These are phyloP conservation scores for Spilarctia lutea DNA, from an alignment of 2,888 invertebrate species.

Conservation along the genomic window DNA sequence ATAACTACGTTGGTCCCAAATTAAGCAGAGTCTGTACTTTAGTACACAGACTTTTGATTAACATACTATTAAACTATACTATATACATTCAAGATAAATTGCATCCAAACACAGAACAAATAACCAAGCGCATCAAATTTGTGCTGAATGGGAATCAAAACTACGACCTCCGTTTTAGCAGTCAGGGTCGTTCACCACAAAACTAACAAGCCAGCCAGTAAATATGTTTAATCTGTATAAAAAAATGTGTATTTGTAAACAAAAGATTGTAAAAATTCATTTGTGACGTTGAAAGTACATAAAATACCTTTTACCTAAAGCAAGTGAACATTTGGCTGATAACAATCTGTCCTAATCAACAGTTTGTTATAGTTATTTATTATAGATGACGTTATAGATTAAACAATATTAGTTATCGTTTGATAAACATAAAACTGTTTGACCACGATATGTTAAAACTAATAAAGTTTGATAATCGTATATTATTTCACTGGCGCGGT, in stretches of 20 bases:
- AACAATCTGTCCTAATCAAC: neutral
- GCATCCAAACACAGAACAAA: too few species aligned
- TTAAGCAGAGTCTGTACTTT: too few species aligned
- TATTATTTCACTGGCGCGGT: neutral
- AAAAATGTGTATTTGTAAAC: neutral
- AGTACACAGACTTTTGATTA: too few species aligned
- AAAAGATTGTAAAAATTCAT: neutral
- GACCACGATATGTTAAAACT: neutral
- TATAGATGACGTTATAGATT: neutral
- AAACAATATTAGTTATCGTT: neutral
- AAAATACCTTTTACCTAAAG: neutral
- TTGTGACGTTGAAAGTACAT: neutral
- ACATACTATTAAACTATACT: too few species aligned
- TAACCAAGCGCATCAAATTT: too few species aligned
- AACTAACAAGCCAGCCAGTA: neutral
- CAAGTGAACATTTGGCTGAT: neutral
- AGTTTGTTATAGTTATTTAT: constrained; percentile 1
- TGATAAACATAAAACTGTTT: constrained; percentile 7
- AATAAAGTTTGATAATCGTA: neutral
- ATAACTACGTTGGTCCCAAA: too few species aligned
- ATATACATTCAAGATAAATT: too few species aligned
- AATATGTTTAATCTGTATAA: neutral
- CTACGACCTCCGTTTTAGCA: neutral
- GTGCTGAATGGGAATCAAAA: neutral
- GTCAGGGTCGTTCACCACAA: neutral